Evolutionary conservation across 2,113 vertebrate species (phyloP).

Genomic region (Neoarius graeffei): DNA sequence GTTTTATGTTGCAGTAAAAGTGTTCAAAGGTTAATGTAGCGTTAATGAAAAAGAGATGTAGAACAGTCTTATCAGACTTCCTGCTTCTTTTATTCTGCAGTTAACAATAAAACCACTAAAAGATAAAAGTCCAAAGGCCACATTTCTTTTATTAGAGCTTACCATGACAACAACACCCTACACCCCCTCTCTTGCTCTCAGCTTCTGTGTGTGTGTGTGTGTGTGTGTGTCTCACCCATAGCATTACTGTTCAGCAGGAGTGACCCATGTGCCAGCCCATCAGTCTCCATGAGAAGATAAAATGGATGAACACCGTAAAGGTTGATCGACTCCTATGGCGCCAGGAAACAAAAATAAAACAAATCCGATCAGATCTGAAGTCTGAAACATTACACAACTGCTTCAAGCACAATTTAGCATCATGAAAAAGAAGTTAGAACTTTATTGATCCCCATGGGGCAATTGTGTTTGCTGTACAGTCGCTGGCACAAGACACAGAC

Average conservation of each 20-base stretch:
- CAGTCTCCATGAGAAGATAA: conserved; percentile 82
- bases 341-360: not conserved
- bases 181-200: no score
- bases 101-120: not conserved
- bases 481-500: no score
- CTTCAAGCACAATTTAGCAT: no score
- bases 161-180: not conserved
- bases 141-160: not conserved
- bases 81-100: not conserved
- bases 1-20: not conserved
- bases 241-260: conserved; percentile 91
- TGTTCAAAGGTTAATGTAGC: not conserved
- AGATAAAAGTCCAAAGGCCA: not conserved
- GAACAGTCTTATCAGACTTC: not conserved
- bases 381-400: not conserved
- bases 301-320: conserved; percentile 88
- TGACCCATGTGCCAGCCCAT: conserved; percentile 79
- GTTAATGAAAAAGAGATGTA: not conserved
- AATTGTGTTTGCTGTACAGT: no score
- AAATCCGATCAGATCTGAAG: not conserved
- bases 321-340: conserved; percentile 77
- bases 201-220: no score
- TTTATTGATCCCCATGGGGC: no score
- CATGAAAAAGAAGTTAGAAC: not conserved
- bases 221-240: conserved; percentile 67